Evolutionary conservation across 2,797 vertebrate genomes (phyloP).

Genomic region (Xiphorhynchus erythropygius): DNA sequence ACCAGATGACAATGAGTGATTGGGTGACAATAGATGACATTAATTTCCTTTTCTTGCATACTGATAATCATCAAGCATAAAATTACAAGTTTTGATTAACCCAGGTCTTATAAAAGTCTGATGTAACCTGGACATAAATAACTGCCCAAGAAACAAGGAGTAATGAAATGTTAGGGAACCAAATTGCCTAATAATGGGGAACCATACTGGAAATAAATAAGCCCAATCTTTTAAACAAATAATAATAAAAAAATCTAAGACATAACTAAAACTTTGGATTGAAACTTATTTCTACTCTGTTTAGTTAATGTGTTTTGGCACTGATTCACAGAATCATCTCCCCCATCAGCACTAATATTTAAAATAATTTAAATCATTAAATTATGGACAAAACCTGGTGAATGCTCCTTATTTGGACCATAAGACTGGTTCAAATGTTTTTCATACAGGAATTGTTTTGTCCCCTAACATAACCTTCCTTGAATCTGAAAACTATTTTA

Average conservation of each 20-base stretch:
- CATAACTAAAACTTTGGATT: not conserved
- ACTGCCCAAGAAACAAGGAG: not conserved
- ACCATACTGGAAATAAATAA: not conserved
- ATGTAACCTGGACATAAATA: not conserved
- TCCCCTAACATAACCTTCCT: not conserved
- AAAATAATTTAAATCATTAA: not conserved
- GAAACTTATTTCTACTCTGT: not conserved
- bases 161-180: not conserved
- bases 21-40: not conserved
- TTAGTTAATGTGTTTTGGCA: not conserved
- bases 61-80: not conserved
- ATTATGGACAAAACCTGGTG: not conserved
- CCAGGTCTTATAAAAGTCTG: not conserved
- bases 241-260: not conserved
- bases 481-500: not conserved
- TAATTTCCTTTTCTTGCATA: not conserved
- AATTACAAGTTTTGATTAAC: not conserved
- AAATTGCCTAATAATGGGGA: not conserved
- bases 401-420: not conserved
- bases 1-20: conserved; percentile 1
- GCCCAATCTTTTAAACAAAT: not conserved
- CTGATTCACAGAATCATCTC: not conserved
- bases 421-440: not conserved
- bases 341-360: not conserved
- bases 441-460: not conserved